phyloP scores from a whole-genome alignment of 2,113 vertebrate species.

The Pongo abelii region DNA sequence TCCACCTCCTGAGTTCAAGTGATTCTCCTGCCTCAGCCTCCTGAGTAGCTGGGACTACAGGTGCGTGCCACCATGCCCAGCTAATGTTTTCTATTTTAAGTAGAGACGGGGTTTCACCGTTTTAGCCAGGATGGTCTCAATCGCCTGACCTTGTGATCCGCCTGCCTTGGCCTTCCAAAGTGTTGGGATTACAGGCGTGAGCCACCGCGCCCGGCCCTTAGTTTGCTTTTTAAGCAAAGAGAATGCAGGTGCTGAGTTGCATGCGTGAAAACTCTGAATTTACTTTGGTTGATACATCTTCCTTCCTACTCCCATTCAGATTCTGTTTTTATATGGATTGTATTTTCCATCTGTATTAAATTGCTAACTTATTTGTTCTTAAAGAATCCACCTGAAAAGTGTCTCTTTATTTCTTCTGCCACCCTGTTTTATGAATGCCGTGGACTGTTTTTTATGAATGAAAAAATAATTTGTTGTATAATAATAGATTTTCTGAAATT shows the following conservation, averaged over 20 bases:
- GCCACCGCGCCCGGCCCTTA: no score
- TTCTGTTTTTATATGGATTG: slow-evolving; percentile 61
- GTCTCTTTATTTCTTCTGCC: slow-evolving; percentile 47
- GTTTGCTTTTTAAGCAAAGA: slow-evolving; percentile 64
- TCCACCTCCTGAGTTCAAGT: no score
- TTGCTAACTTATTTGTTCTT: slow-evolving; percentile 57
- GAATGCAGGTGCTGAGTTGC: slow-evolving; percentile 41
- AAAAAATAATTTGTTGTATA: slow-evolving; percentile 75
- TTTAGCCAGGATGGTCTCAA: no score
- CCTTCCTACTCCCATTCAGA: background rate
- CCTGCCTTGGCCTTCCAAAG: no score
- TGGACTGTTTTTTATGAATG: slow-evolving; percentile 73
- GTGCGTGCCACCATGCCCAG: no score
- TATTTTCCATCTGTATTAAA: slow-evolving; percentile 64
- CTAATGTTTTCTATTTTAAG: no score
- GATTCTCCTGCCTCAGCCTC: no score
- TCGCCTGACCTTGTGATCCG: no score
- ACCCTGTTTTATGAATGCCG: slow-evolving; percentile 67
- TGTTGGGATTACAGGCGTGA: no score
- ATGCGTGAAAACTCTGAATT: slow-evolving; percentile 41
- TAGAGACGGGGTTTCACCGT: no score
- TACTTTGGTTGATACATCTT: slow-evolving; percentile 22
- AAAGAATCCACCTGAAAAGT: slow-evolving; percentile 42
- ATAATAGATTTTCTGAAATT: slow-evolving; percentile 63
- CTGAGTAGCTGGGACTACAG: no score